Evolutionary conservation across 2,888 invertebrate species (phyloP).

Genomic region (Sarcophaga subvicina): DNA sequence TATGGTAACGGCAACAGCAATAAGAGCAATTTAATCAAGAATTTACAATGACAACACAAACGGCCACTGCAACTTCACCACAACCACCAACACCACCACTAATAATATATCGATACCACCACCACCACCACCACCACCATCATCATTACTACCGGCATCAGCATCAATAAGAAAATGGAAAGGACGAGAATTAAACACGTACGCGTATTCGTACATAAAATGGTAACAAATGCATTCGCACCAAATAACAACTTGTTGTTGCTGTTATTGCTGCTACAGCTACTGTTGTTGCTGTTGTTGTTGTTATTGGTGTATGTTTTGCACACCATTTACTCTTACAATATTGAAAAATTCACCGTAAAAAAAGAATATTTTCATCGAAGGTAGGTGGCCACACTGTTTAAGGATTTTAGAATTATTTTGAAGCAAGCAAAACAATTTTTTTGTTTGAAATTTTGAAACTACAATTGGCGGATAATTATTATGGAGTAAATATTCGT

Average conservation of each 20-base stretch:
- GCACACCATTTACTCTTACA: slow-evolving; percentile 60
- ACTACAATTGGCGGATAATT: too few relatives aligned
- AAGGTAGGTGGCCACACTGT: neutral
- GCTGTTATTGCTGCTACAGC: slow-evolving; percentile 35
- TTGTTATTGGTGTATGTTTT: slow-evolving; percentile 60
- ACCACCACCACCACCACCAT: slow-evolving; percentile 17
- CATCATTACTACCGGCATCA: slow-evolving; percentile 14
- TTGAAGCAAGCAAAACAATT: neutral
- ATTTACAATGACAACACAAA: slow-evolving; percentile 66
- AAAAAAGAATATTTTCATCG: slow-evolving; percentile 15
- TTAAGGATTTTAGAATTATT: too few relatives aligned
- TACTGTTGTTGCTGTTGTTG: slow-evolving; percentile 33
- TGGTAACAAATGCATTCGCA: slow-evolving; percentile 78
- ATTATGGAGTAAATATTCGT: too few relatives aligned
- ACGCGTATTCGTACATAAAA: slow-evolving; percentile 70
- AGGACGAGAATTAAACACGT: slow-evolving; percentile 54
- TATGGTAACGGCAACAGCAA: slow-evolving; percentile 42
- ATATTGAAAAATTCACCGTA: slow-evolving; percentile 45
- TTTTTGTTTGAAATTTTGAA: neutral
- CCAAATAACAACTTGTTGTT: slow-evolving; percentile 73
- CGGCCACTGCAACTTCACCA: slow-evolving; percentile 47
- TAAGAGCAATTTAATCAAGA: slow-evolving; percentile 68
- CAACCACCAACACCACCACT: neutral
- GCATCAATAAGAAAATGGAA: slow-evolving; percentile 47
- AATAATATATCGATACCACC: slow-evolving; percentile 12